phyloP scores from a whole-genome alignment of 2,113 vertebrate species.

The Acanthochromis polyacanthus region DNA sequence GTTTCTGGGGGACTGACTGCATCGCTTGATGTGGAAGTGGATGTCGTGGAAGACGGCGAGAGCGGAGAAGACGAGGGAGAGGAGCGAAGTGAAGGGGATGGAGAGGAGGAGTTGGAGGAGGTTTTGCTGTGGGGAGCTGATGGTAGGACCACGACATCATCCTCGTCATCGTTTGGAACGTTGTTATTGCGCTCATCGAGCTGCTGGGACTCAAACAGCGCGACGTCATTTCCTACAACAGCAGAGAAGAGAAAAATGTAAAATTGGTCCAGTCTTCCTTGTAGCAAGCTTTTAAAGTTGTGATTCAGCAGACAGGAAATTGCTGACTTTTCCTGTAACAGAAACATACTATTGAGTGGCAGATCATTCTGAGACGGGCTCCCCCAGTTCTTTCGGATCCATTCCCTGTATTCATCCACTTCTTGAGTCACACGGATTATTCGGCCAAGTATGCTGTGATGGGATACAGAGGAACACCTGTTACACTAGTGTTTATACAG shows the following conservation, averaged over 20 bases:
- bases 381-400: conserved; percentile 95
- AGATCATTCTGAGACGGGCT: conserved; percentile 87
- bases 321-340: not conserved
- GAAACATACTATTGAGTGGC: conserved; percentile 87
- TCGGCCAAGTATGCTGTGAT: conserved; percentile 92
- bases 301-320: not conserved
- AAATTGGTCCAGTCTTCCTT: not conserved
- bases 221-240: conserved; percentile 91
- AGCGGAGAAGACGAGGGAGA: conserved; percentile 92
- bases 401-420: conserved; percentile 95
- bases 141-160: conserved; percentile 83
- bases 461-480: not conserved
- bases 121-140: conserved; percentile 89
- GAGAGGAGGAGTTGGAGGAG: conserved; percentile 92
- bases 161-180: conserved; percentile 83
- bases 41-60: conserved; percentile 91
- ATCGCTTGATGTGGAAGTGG: conserved; percentile 94
- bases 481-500: conserved; percentile 1
- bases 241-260: conserved; percentile 28
- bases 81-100: conserved; percentile 91
- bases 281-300: not conserved
- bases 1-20: conserved; percentile 87
- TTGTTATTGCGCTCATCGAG: conserved; percentile 98
- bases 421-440: conserved; percentile 98
- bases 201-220: conserved; percentile 92